Conservation (phyloP, 2,113 vertebrate species). For the Myanophis thanlyinensis region DNA sequence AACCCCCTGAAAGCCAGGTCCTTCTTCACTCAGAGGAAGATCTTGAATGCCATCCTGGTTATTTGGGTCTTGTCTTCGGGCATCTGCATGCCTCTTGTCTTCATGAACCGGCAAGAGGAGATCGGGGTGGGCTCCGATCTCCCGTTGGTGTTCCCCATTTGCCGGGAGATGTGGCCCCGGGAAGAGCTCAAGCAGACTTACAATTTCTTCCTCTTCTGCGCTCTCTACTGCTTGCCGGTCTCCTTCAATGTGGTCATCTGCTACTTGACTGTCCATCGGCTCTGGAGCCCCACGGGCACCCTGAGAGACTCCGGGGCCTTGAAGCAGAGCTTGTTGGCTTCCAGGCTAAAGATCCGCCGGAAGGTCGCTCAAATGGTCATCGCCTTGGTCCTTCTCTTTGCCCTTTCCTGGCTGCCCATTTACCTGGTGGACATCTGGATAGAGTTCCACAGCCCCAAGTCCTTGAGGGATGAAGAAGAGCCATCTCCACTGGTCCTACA, state of each 20-base stretch:
- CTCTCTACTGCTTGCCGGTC: slow-evolving; percentile 88
- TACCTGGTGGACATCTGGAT: slow-evolving; percentile 89
- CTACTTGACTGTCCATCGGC: slow-evolving; percentile 80
- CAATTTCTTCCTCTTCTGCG: slow-evolving; percentile 87
- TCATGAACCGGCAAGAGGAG: slow-evolving; percentile 83
- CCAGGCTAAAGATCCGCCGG: slow-evolving; percentile 83
- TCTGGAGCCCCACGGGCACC: slow-evolving; percentile 75
- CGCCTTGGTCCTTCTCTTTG: slow-evolving; percentile 85
- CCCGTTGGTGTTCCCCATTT: slow-evolving; percentile 78
- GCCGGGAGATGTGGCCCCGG: slow-evolving; percentile 87
- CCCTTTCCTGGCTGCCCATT: slow-evolving; percentile 85
- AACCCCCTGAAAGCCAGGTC: slow-evolving; percentile 83
- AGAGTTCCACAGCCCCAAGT: slow-evolving; percentile 73
- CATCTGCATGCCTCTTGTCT: slow-evolving; percentile 85
- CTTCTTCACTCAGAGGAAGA: slow-evolving; percentile 83
- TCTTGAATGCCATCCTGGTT: slow-evolving; percentile 77
- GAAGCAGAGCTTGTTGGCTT: slow-evolving; percentile 75
- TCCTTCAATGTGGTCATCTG: slow-evolving; percentile 88
- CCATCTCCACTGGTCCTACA: slow-evolving; percentile 84
- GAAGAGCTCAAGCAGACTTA: slow-evolving; percentile 87
- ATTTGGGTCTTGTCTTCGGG: slow-evolving; percentile 85
- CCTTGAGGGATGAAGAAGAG: slow-evolving; percentile 68
- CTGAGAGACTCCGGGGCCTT: slow-evolving; percentile 74
- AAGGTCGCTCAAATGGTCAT: slow-evolving; percentile 91
- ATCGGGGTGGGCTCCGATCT: slow-evolving; percentile 76